These are phyloP conservation scores for Tenthredo amoena DNA, from an alignment of 2,888 invertebrate species.

Conservation along the genomic window DNA sequence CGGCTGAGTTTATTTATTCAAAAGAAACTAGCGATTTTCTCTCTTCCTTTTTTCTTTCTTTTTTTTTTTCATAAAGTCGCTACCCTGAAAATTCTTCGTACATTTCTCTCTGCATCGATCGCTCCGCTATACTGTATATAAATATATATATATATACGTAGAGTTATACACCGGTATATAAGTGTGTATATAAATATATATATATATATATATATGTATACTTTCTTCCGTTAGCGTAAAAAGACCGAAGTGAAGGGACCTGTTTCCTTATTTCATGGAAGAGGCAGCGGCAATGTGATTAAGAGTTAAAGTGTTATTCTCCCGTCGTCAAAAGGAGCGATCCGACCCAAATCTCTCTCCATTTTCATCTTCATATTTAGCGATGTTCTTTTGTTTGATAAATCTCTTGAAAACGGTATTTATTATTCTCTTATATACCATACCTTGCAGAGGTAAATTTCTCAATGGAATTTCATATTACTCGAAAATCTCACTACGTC, in stretches of 20 bases:
- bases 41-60: neutral
- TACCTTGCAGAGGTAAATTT: neutral
- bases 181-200: neutral
- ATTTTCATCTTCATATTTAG: conserved; percentile 34
- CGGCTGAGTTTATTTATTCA: neutral
- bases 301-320: conserved; percentile 49
- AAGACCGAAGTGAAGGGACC: neutral
- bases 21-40: conserved; percentile 3
- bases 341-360: conserved; percentile 27
- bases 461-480: conserved; percentile 37
- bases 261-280: conserved; percentile 39
- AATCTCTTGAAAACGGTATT: conserved; percentile 36
- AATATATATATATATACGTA: neutral
- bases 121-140: conserved; percentile 1
- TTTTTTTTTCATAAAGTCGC: conserved; percentile 4
- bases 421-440: conserved; percentile 34
- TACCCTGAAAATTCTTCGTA: conserved; percentile 13
- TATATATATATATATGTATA: conserved; percentile 14
- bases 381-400: conserved; percentile 41
- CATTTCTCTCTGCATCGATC: conserved; percentile 27
- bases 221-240: neutral
- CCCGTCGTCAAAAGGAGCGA: conserved; percentile 6
- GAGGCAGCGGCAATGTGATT: conserved; percentile 44
- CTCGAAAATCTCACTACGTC: neutral
- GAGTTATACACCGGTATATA: neutral